A percentile compares a stretch with the other conserved stretches of the same genome.
Conservation (phyloP, 30 jellyfish, hydroid and myxozoan species). For the Cassiopea andromeda region DNA sequence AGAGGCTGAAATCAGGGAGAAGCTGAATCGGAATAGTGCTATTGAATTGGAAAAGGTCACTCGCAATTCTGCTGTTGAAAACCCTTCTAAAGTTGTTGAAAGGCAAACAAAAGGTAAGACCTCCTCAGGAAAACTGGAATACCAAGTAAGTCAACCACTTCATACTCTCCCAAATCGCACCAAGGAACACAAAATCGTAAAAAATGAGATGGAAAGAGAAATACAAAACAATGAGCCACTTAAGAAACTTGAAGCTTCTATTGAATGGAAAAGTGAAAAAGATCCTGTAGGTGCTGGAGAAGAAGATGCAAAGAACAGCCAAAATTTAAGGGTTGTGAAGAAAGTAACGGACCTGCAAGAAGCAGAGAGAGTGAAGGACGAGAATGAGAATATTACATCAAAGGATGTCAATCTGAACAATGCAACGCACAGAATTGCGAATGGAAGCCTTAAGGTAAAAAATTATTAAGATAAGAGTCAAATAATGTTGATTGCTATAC, state of each 20-base stretch:
- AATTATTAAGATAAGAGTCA: neutral
- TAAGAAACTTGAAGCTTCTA: neutral
- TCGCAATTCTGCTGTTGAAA: neutral
- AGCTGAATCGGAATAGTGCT: neutral
- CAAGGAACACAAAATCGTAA: neutral
- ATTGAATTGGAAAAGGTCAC: neutral
- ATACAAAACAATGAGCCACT: neutral
- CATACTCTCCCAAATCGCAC: neutral
- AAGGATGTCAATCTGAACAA: neutral
- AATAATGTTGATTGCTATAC: no score
- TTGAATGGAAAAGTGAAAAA: neutral
- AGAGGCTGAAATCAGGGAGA: constrained; percentile 12
- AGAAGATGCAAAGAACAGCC: neutral
- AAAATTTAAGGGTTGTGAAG: neutral
- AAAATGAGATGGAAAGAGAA: neutral
- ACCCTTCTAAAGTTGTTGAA: neutral
- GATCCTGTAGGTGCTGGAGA: neutral
- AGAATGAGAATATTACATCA: neutral
- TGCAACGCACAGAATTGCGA: neutral
- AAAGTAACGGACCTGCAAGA: neutral
- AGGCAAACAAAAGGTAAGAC: neutral
- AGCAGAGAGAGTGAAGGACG: neutral
- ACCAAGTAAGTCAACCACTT: neutral
- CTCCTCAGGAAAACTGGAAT: neutral
- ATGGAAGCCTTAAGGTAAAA: neutral